These are phyloP conservation scores for Andrena bucephala DNA, from an alignment of 2,888 invertebrate genomes.

Conservation along the genomic window DNA sequence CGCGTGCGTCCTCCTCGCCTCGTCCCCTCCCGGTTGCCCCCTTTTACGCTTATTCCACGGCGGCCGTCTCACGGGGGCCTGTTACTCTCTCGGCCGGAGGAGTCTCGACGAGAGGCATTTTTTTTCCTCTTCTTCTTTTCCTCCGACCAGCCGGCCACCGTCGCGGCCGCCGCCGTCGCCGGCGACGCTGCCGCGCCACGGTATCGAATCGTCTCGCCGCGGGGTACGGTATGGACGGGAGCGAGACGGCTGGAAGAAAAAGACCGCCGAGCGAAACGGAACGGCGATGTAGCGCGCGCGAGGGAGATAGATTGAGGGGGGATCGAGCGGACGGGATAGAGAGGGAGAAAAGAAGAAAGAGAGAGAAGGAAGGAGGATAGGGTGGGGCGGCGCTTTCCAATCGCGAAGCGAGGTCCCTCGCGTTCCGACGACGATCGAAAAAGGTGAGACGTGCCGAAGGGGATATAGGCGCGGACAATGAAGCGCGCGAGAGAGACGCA, in stretches of 20 bases:
- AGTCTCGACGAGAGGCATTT: slow-evolving; percentile 65
- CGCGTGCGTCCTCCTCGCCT: slow-evolving; percentile 35
- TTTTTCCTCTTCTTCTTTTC: slow-evolving; percentile 27
- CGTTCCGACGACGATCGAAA: slow-evolving; percentile 76
- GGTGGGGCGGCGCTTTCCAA: slow-evolving; percentile 73
- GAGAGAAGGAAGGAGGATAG: slow-evolving; percentile 47
- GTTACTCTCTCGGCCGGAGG: slow-evolving; percentile 73
- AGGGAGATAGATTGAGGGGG: slow-evolving; percentile 26
- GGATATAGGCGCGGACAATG: slow-evolving; percentile 78
- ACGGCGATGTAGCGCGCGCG: slow-evolving; percentile 23
- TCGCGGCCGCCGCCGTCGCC: slow-evolving; percentile 48
- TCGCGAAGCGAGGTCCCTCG: slow-evolving; percentile 69
- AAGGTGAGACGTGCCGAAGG: slow-evolving; percentile 80
- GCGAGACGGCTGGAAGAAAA: slow-evolving; percentile 33
- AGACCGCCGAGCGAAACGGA: slow-evolving; percentile 25
- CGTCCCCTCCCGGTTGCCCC: slow-evolving; percentile 40
- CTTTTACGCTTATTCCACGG: slow-evolving; percentile 63
- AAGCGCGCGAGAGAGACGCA: slow-evolving; percentile 68
- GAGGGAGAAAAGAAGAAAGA: slow-evolving; percentile 8
- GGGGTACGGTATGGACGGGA: slow-evolving; percentile 43
- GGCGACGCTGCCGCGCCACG: slow-evolving; percentile 67
- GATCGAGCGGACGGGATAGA: slow-evolving; percentile 32
- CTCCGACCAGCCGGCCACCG: slow-evolving; percentile 68
- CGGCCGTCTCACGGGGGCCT: slow-evolving; percentile 79
- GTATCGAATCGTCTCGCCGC: slow-evolving; percentile 74